These are phyloP conservation scores for Agriotes lineatus DNA, from an alignment of 2,888 invertebrate genomes.

Conservation along the genomic window DNA sequence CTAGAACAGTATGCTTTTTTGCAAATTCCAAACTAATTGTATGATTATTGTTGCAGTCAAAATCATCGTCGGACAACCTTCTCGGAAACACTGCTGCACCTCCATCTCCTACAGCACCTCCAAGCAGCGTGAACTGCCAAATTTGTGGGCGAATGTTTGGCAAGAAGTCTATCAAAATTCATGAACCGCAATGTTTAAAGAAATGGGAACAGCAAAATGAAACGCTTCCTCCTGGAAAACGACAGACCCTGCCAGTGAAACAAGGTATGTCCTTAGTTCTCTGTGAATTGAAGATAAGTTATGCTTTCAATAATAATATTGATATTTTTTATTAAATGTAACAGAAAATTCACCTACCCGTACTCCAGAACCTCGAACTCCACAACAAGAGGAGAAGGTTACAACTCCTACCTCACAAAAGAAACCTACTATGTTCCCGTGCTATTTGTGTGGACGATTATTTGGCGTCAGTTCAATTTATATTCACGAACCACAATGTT, in stretches of 20 bases:
- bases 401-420: constrained; percentile 42
- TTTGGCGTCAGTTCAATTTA: constrained; percentile 73
- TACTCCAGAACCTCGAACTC: neutral
- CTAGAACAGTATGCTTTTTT: neutral
- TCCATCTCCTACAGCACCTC: constrained; percentile 40
- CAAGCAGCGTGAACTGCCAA: constrained; percentile 69
- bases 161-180: constrained; percentile 73
- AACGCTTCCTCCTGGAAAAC: constrained; percentile 68
- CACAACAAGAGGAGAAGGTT: neutral
- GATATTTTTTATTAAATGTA: neutral
- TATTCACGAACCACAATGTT: constrained; percentile 77
- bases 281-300: no score
- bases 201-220: constrained; percentile 74
- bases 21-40: neutral
- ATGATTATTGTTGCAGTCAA: constrained; percentile 45
- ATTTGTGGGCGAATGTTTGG: constrained; percentile 77
- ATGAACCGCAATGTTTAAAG: constrained; percentile 76
- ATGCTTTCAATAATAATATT: no score
- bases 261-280: no score
- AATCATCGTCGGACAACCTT: constrained; percentile 61
- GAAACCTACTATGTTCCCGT: constrained; percentile 64
- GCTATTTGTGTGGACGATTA: constrained; percentile 76
- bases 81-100: constrained; percentile 53
- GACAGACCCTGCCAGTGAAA: constrained; percentile 53
- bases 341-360: neutral